A percentile compares a stretch with the other conserved stretches of the same genome.
Evolutionary conservation across 1,140 invertebrate genomes (phyloP).

Genomic region (Palaemon carinicauda): DNA sequence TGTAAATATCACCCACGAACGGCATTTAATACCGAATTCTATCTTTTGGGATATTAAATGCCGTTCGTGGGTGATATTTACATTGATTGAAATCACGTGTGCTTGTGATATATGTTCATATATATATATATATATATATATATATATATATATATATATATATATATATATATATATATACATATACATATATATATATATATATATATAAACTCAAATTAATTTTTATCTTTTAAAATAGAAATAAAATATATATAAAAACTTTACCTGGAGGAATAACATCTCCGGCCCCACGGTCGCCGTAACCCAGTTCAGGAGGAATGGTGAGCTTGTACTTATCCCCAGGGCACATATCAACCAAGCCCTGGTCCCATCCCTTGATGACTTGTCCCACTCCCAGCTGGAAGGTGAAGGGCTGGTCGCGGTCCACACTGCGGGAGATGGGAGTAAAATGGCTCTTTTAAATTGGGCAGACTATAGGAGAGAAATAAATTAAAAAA

Average conservation of each 20-base stretch:
- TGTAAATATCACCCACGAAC: too few species aligned
- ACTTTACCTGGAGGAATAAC: constrained; percentile 67
- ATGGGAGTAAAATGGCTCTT: not conserved
- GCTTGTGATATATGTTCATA: not conserved
- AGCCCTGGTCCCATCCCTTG: constrained; percentile 66
- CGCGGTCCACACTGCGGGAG: constrained; percentile 61
- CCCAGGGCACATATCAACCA: constrained; percentile 66
- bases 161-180: constrained; percentile 3
- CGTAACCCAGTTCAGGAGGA: constrained; percentile 65
- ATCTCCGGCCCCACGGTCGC: constrained; percentile 62
- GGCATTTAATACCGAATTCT: too few species aligned
- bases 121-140: not conserved
- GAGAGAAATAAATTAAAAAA: too few species aligned
- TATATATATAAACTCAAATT: not conserved
- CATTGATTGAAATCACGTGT: too few species aligned
- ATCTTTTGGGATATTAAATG: too few species aligned
- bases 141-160: not conserved
- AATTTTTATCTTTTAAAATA: not conserved
- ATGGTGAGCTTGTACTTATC: constrained; percentile 66
- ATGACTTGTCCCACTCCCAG: constrained; percentile 65
- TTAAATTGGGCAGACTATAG: not conserved
- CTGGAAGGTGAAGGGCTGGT: constrained; percentile 67
- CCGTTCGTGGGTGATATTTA: too few species aligned
- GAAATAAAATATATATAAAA: not conserved
- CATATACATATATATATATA: not conserved